Evolutionary conservation across 1,140 invertebrate species (phyloP).

Genomic region (Hetaerina americana): DNA sequence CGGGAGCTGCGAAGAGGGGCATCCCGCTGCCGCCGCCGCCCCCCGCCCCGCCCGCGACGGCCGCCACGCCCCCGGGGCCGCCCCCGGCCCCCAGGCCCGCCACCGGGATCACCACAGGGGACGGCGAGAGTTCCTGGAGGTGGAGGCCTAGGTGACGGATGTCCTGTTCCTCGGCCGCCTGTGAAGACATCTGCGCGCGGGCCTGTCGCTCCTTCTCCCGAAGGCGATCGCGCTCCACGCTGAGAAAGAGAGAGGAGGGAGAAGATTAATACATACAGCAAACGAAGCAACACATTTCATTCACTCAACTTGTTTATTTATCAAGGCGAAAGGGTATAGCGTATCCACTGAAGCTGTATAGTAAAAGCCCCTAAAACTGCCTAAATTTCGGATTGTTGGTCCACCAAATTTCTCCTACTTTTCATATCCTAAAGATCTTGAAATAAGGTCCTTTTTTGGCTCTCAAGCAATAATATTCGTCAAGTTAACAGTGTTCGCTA

Average conservation of each 20-base stretch:
- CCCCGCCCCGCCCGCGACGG: constrained; percentile 26
- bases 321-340: no score
- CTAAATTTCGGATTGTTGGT: no score
- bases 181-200: constrained; percentile 51
- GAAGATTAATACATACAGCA: no score
- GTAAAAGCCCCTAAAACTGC: no score
- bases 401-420: no score
- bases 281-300: no score
- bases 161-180: constrained; percentile 34
- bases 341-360: no score
- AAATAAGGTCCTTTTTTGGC: no score
- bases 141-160: constrained; percentile 7
- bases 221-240: constrained; percentile 55
- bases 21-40: constrained; percentile 23
- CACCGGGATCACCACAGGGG: not conserved
- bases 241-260: constrained; percentile 31
- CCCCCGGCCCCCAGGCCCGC: not conserved
- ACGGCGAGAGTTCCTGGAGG: not conserved
- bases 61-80: not conserved
- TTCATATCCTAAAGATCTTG: no score
- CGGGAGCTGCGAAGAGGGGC: constrained; percentile 42
- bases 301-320: no score
- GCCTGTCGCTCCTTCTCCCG: constrained; percentile 57
- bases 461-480: no score
- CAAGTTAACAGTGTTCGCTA: no score